Evolutionary conservation across 2,797 vertebrate species (phyloP), one percentile per base, ranked within the genome.

Genomic region (Melanotaenia maccullochi): DNA sequence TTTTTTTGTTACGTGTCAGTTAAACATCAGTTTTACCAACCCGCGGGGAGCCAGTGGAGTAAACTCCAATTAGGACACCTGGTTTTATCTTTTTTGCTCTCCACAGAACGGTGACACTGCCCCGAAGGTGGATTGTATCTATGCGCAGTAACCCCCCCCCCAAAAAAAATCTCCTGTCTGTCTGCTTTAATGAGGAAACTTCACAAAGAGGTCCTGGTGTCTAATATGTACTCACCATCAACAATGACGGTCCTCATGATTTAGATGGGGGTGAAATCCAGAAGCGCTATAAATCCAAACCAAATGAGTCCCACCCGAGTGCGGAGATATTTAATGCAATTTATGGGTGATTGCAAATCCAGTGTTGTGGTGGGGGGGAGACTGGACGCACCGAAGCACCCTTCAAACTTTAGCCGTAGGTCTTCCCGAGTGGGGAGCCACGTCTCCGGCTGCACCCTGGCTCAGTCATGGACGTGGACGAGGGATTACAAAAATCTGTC

Each of bases 401-500:
- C 75, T 76, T 85, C 80, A 93, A 95, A 95, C 93, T 95, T 95
- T 90, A 95, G 88, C 93, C 92, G 89, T 87, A 89, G 89, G 91
- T 94, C 85, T 92, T 90, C 88, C 89, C 93, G 88, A 91, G 82
- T 80, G 93, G 93, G 89, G 92, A 93, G 87, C 93, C 84, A 83
- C 84, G 92, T 94, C 93, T 93, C 92, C 91, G 87, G 82, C 82
- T 85, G 86, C 83, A 90, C 87, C 92, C 87, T 76, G 85, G 81
- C 82, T 93, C 93, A 92, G 92, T 93, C 94, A 95, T 95, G 28
- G 28, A 30, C 28, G 88, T 90, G 93, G 93, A 81, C 83, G 71
- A 78, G 67, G 35, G 59, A 38, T 52, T 71, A 24, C 9, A 33
- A 54, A 71, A 64, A 61, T 72, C 70, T 81, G 89, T 92, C 85